These are phyloP conservation scores for Lithophane socia DNA, from an alignment of 2,888 invertebrate species.

Conservation along the genomic window DNA sequence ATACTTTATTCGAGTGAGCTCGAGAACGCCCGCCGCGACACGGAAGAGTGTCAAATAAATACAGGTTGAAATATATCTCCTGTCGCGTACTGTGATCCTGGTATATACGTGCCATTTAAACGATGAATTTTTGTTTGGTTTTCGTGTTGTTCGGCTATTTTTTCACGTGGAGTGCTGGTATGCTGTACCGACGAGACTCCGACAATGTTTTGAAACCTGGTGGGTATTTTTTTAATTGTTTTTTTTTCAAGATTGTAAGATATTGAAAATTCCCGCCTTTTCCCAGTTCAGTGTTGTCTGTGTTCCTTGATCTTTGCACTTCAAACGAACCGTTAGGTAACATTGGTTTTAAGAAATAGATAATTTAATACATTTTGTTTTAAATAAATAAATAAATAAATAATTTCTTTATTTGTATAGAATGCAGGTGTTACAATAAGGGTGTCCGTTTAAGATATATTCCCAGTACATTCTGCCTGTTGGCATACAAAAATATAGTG, in stretches of 20 bases:
- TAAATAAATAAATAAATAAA: no score
- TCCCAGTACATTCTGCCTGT: no score
- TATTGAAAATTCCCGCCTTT: conserved; percentile 19
- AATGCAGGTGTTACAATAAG: no score
- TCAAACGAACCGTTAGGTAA: neutral
- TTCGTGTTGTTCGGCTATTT: conserved; percentile 84
- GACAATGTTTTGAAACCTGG: conserved; percentile 87
- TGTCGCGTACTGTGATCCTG: conserved; percentile 83
- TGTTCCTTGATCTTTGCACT: neutral
- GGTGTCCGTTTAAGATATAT: no score
- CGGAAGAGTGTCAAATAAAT: conserved; percentile 88
- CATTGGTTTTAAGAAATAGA: neutral
- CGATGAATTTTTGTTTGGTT: conserved; percentile 88
- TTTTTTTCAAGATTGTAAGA: conserved; percentile 3
- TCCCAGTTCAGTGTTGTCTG: neutral
- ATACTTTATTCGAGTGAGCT: conserved; percentile 87
- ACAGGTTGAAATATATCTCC: conserved; percentile 87
- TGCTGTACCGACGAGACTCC: conserved; percentile 85
- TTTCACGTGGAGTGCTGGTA: conserved; percentile 82
- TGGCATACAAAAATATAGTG: no score
- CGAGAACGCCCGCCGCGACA: conserved; percentile 83
- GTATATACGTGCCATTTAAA: conserved; percentile 83
- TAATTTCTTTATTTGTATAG: no score
- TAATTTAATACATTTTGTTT: neutral
- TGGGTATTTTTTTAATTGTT: conserved; percentile 71